phyloP scores from a whole-genome alignment of 2,113 vertebrate genomes.

The Cheilinus undulatus region DNA sequence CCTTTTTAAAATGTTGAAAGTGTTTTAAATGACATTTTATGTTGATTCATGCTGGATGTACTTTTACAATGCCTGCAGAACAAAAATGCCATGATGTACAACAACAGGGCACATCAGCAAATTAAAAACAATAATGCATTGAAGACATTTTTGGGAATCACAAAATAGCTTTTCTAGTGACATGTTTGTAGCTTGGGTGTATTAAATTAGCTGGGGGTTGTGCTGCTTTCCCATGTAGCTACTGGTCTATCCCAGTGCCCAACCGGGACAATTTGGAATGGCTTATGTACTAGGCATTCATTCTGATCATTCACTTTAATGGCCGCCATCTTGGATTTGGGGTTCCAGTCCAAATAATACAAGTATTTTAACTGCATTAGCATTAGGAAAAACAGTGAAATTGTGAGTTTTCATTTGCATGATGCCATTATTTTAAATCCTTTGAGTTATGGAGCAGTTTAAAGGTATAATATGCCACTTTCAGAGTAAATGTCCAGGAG shows the following conservation, averaged over 20 bases:
- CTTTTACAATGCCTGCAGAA: slow-evolving; percentile 14
- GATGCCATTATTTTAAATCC: no score
- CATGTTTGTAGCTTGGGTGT: not conserved
- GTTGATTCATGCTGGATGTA: slow-evolving; percentile 33
- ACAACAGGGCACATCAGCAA: not conserved
- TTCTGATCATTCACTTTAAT: not conserved
- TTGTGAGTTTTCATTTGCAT: no score
- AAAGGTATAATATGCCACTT: no score
- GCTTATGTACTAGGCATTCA: no score
- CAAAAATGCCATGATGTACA: slow-evolving; percentile 38
- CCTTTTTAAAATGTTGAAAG: slow-evolving; percentile 28
- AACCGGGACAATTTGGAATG: no score
- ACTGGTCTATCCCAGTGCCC: no score
- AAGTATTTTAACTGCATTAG: no score
- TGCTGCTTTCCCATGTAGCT: no score
- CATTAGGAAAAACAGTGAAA: no score
- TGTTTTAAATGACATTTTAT: slow-evolving; percentile 36
- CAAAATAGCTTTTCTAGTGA: not conserved
- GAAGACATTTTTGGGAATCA: not conserved
- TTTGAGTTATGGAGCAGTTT: no score
- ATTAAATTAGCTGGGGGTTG: not conserved
- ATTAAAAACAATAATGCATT: not conserved
- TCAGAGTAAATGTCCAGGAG: no score
- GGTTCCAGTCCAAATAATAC: not conserved
- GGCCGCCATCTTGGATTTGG: not conserved